These are phyloP conservation scores for Monarcha castaneiventris DNA, from an alignment of 2,113 vertebrate genomes.

Conservation along the genomic window DNA sequence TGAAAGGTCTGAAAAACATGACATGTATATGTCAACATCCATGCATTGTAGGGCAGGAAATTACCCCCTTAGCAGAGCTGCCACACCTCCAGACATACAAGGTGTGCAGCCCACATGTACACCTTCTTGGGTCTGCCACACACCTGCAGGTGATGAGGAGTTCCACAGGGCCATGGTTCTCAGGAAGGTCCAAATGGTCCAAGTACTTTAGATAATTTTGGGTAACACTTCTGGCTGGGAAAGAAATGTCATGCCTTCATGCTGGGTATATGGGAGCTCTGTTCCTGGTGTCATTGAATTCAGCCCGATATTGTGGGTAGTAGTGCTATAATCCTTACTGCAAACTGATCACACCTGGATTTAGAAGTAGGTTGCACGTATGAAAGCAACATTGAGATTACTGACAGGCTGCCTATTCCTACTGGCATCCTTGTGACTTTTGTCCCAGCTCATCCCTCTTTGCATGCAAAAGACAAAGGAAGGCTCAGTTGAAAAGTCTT, in stretches of 20 bases:
- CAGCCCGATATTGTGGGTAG: neutral
- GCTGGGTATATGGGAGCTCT: neutral
- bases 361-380: neutral
- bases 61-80: neutral
- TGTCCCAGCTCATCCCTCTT: neutral
- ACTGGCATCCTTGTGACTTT: neutral
- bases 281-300: neutral
- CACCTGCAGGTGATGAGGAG: neutral
- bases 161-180: accelerated
- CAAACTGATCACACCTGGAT: neutral
- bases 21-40: neutral
- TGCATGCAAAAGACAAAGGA: neutral
- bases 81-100: neutral
- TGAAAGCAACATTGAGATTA: neutral
- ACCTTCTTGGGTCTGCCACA: neutral
- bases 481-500: neutral
- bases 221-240: neutral
- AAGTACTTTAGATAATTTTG: neutral
- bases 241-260: neutral
- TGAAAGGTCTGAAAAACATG: neutral
- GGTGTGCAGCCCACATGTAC: neutral
- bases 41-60: neutral
- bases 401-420: neutral
- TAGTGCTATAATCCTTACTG: neutral
- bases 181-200: neutral